Percentiles rank a stretch among this genome's conserved stretches.
phyloP scores from a whole-genome alignment of 37 sponge, comb jelly and placozoan species.

The Halichondria panicea region DNA sequence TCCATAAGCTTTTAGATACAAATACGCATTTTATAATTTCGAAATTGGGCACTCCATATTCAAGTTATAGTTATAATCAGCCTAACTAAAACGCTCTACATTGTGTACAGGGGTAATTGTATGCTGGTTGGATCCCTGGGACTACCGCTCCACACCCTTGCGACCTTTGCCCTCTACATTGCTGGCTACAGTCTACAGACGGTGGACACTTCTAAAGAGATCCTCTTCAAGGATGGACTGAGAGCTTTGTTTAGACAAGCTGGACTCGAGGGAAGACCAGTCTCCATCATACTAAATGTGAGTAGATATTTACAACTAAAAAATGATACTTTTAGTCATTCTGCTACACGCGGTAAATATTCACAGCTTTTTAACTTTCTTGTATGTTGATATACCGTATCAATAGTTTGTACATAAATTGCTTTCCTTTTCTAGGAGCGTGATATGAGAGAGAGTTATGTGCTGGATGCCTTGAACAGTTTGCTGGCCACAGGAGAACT shows the following conservation, averaged over 20 bases:
- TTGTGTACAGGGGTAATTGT: conserved; percentile 47
- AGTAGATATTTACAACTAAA: conserved; percentile 3
- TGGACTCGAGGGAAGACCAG: conserved; percentile 77
- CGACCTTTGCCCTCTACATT: conserved; percentile 74
- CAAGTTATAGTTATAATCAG: not conserved
- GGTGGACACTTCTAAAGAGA: conserved; percentile 31
- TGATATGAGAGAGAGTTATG: conserved; percentile 18
- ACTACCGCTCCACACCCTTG: conserved; percentile 35
- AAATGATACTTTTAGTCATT: not conserved
- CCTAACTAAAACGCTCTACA: not conserved
- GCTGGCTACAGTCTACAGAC: conserved; percentile 57
- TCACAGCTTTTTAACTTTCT: not conserved
- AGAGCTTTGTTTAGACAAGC: conserved; percentile 70
- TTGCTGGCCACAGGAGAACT: conserved; percentile 74
- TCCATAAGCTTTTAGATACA: not conserved
- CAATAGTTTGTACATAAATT: not conserved
- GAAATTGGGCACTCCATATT: not conserved
- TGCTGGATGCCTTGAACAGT: conserved; percentile 67
- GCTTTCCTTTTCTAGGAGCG: conserved; percentile 35
- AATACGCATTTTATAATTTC: not conserved
- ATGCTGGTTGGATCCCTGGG: conserved; percentile 63
- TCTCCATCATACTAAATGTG: conserved; percentile 68
- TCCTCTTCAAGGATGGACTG: conserved; percentile 47
- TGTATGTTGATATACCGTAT: not conserved
- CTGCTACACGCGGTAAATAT: not conserved